Base-by-base conservation (phyloP, 2,113 vertebrate genomes). In the Polyodon spathula region DNA sequence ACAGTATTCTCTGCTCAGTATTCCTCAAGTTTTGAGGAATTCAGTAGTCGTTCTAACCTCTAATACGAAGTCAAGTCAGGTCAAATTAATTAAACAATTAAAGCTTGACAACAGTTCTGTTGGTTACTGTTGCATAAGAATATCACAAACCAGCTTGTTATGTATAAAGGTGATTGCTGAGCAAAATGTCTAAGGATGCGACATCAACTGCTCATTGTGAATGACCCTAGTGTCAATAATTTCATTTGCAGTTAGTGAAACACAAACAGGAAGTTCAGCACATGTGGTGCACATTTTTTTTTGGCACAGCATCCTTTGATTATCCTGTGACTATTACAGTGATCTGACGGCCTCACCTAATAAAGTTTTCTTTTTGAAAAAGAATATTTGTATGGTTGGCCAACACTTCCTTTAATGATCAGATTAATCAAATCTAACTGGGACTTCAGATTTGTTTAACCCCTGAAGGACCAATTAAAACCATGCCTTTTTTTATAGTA, bases 221-320 rank as follows among this genome's bases (percentile, higher is more conserved):
- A 58, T 59, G 51, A 60, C 65, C 69, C 69, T 27, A 27, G 56
- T 69, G 73, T 77, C 78, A 76, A 75, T 80, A 75, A 82, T 73
- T 69, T 66, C 65, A 60, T 40, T 68, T 68, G 63, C 44, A 62
- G 58, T 69, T 60, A 42, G 48, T 63, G 48, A 72, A 81, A 79
- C 68, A 70, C 77, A 78, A 80, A 82, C 76, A 78, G 58, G 40
- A 66, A 66, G 72, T 71, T 74, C 40, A 56, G 14, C 66, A 76
- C 81, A 85, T 78, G 78, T 83, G 84, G 77, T 74, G 82, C 68
- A 74, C 71, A 85, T 86, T 81, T 84, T 77, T 77, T 66, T 72
- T 27, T 72, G 77, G 76, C 70, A 75, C 75, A 69, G 58, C 71
- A 65, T 66, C 57, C 69, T 75, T 64, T 79, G 77, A 86, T 84